These are phyloP conservation scores for Cryptocheilus praepositus DNA, from an alignment of 2,888 invertebrate genomes.

Conservation along the genomic window DNA sequence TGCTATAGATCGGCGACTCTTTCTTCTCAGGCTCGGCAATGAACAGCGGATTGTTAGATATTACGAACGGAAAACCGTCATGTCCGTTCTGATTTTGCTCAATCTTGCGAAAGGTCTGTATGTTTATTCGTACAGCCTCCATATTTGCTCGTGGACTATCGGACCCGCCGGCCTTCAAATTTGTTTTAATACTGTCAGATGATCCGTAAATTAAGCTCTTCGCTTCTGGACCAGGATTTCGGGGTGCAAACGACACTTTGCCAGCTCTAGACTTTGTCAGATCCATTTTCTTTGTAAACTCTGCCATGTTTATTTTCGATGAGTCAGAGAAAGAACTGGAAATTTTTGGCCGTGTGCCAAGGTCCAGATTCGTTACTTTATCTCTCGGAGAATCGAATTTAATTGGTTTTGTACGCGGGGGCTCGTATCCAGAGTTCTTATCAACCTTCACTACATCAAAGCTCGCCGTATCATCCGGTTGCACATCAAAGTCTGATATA, in stretches of 20 bases:
- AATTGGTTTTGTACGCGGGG: slow-evolving; percentile 44
- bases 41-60: slow-evolving; percentile 70
- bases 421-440: slow-evolving; percentile 49
- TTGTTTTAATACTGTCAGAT: slow-evolving; percentile 55
- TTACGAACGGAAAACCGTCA: slow-evolving; percentile 67
- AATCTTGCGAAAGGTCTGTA: slow-evolving; percentile 62
- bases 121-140: slow-evolving; percentile 64
- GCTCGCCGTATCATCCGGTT: slow-evolving; percentile 43
- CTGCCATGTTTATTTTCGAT: slow-evolving; percentile 54
- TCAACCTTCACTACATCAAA: slow-evolving; percentile 43
- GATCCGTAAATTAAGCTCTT: slow-evolving; percentile 50
- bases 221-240: slow-evolving; percentile 52
- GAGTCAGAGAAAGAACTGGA: slow-evolving; percentile 46
- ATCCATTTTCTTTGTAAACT: slow-evolving; percentile 63
- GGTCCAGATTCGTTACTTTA: slow-evolving; percentile 56
- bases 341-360: slow-evolving; percentile 65
- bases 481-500: slow-evolving; percentile 35
- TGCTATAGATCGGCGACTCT: slow-evolving; percentile 67
- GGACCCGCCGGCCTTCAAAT: slow-evolving; percentile 53
- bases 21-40: slow-evolving; percentile 66
- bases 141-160: slow-evolving; percentile 62
- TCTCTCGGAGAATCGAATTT: slow-evolving; percentile 57
- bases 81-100: slow-evolving; percentile 66
- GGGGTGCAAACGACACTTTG: slow-evolving; percentile 51
- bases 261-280: slow-evolving; percentile 48